A percentile compares a stretch with the other conserved stretches of the same genome.
These are phyloP conservation scores for Diarsia dahlii DNA, from an alignment of 2,888 invertebrate species.

Conservation along the genomic window DNA sequence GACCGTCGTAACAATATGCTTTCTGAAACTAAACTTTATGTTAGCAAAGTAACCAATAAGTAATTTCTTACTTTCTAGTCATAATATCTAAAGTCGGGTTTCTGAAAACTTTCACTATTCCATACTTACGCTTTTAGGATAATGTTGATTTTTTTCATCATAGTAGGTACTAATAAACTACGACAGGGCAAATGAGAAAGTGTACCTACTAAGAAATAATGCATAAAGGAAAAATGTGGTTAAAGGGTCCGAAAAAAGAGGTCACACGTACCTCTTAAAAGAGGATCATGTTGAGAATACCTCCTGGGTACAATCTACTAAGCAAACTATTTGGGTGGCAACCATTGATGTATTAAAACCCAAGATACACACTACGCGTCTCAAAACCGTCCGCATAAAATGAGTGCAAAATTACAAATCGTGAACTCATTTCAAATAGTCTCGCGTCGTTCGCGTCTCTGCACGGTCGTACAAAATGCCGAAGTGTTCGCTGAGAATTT, in stretches of 20 bases:
- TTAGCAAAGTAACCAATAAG: conserved; percentile 8
- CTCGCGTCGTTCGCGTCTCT: too few species aligned
- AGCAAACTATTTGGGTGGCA: conserved; percentile 26
- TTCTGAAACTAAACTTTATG: conserved; percentile 1
- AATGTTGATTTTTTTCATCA: not conserved
- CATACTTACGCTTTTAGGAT: conserved; percentile 18
- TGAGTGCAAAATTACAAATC: too few species aligned
- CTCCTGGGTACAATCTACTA: conserved; percentile 36
- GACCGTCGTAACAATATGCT: too few species aligned
- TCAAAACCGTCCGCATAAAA: too few species aligned
- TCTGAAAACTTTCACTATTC: not conserved
- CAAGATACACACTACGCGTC: too few species aligned
- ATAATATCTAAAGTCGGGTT: not conserved
- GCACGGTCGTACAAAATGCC: too few species aligned
- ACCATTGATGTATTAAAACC: too few species aligned
- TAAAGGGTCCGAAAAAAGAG: conserved; percentile 28
- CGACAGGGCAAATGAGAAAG: conserved; percentile 11
- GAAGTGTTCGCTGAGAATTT: too few species aligned
- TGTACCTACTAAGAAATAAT: conserved; percentile 44
- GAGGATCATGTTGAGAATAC: conserved; percentile 31
- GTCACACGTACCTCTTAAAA: conserved; percentile 45
- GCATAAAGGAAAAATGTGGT: conserved; percentile 13
- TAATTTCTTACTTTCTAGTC: not conserved
- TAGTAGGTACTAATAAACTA: not conserved
- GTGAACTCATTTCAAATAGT: too few species aligned